Base-by-base conservation (phyloP, 2,888 invertebrate genomes). In the Cryptus viduatorius region DNA sequence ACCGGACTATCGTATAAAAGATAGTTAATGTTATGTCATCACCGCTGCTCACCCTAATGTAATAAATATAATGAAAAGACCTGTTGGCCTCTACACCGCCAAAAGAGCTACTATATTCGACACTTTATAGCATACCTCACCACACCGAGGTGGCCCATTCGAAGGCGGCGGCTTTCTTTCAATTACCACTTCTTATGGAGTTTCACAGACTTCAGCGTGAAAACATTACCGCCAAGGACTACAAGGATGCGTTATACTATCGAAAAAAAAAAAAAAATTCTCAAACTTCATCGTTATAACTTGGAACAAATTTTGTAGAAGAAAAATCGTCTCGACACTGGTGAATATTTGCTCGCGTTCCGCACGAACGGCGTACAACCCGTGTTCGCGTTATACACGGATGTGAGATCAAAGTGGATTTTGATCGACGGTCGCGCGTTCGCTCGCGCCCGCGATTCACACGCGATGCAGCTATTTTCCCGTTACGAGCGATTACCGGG, bases 141-240 rank as follows among this genome's bases (percentile, higher is more conserved):
- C 78, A 78, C 79, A 73, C 48, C 83, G 87, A 67, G 88, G 91
- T 92, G 90, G 90, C 89, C 90, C 87, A 44, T 75, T 84, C 84
- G 78, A 82, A 56, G 78, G 87, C 89, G 92, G 90, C 91, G 91
- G 90, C 88, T 87, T 86, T 90, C 91, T 91, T 92, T 92, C 91
- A 92, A 92, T 92, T 92, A 92, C 84, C 56, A 48, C 16, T 67
- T 10, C 53, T 50, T 37, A 4, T 14, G 5, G 46, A 69, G 31
- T 79, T 82, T 84, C 73, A 84, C 75, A 83, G 82, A 77, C 85
- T 85, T 87, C 85, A 75, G 84, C 86, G 86, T 86, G 89, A 88
- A 90, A 90, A 90, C 87, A 89, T 67, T 73, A 42, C 71, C 50
- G 16, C 19, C 53, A n/a, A 71, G 50, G 64, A 42, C 31, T 31